Base-by-base conservation (phyloP, 2,888 invertebrate genomes). In the Macropis europaea region DNA sequence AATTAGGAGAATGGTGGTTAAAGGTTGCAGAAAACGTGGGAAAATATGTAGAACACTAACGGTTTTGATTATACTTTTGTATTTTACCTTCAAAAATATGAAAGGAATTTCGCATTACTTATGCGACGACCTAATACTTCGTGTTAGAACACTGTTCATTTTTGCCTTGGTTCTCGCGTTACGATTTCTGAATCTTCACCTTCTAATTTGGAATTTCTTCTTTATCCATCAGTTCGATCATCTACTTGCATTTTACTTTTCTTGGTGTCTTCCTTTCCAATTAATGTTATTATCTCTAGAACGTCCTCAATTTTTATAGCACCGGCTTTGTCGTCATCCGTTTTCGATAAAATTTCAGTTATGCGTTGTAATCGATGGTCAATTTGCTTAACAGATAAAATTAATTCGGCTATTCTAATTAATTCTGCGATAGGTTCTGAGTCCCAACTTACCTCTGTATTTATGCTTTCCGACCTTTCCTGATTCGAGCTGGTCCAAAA, bases 271-370 rank as follows among this genome's bases (percentile, higher is more conserved):
- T 99, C 98, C 83, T 95, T 95, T 36, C 97, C 97, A 82, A 99
- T 95, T 47, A 97, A 92, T 90, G 98, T 97, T 66, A 99, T 92
- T 72, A 98, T 99, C 94, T 98, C 98, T 70, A 99, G 91, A 47
- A 98, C 97, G 88, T 98, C 96, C 88, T 97, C 97, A 68, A 98
- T 93, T 89, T 98, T 97, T 85, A 99, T 94, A 73, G 96, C 93
- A 15, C 99, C 99, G 91, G 99, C 99, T 69, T 95, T 94, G 90
- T 99, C 99, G 63, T 95, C 95, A 89, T 98, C 98, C 83, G 98
- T 93, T 89, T 96, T 95, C 6, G 95, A 95, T 43, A 99, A 91
- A 9, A 99, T 96, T 78, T 95, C 95, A 68, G 94, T 93, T 66
- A 98, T 97, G 73, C 96, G 93, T 85, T 94, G 94, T 67, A 97